These are phyloP conservation scores for Raja brachyura DNA, from an alignment of 2,113 vertebrate genomes.

Conservation along the genomic window DNA sequence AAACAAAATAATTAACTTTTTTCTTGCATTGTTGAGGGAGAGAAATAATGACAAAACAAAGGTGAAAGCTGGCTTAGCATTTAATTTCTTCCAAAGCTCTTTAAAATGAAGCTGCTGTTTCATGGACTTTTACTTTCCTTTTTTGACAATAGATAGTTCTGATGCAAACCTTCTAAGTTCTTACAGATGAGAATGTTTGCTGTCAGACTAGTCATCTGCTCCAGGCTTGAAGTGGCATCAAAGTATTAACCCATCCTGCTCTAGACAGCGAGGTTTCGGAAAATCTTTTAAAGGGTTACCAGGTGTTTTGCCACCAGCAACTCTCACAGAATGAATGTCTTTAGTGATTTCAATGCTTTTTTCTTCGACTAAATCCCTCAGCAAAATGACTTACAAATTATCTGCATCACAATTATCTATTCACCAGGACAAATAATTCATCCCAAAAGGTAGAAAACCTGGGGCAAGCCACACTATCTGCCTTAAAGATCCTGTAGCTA, in stretches of 20 bases:
- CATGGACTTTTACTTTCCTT: background rate
- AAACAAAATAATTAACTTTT: background rate
- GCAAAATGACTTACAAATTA: background rate
- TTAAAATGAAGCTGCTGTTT: background rate
- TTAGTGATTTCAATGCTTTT: conserved; percentile 16
- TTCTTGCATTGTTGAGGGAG: background rate
- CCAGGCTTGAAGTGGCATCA: conserved; percentile 31
- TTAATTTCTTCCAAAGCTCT: background rate
- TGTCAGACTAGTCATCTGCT: conserved; percentile 18
- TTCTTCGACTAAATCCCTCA: background rate
- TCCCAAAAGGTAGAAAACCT: background rate
- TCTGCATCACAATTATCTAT: background rate
- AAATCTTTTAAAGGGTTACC: conserved; percentile 33
- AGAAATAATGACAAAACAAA: background rate
- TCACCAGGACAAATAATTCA: conserved; percentile 4
- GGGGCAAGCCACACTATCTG: background rate
- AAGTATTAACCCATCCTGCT: conserved; percentile 27
- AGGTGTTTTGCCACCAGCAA: conserved; percentile 35
- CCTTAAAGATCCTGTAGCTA: background rate
- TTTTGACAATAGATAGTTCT: background rate
- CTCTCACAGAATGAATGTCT: background rate
- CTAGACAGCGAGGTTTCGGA: conserved; percentile 3
- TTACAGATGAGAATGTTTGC: conserved; percentile 18
- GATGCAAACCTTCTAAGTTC: conserved; percentile 17
- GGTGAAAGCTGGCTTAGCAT: background rate